Percentiles rank a stretch among this genome's conserved stretches.
These are phyloP conservation scores for Thamnaconus septentrionalis DNA, from an alignment of 2,113 vertebrate genomes.

Conservation along the genomic window DNA sequence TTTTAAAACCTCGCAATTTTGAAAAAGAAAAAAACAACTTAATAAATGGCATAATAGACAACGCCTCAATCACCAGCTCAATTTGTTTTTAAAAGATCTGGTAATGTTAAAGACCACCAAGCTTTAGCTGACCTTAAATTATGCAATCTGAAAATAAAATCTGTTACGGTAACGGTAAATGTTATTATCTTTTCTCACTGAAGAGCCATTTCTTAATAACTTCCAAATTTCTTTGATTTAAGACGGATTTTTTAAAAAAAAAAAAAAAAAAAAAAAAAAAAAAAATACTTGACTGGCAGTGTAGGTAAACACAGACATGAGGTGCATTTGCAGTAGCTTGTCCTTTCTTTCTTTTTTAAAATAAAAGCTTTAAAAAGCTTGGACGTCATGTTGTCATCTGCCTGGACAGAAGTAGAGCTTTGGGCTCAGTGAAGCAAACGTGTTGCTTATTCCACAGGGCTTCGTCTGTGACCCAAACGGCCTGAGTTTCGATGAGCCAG, in stretches of 20 bases:
- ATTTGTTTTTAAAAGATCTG: too few species aligned
- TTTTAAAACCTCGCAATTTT: not conserved
- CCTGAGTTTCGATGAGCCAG: constrained; percentile 83
- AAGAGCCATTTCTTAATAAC: not conserved
- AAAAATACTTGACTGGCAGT: constrained; percentile 36
- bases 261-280: not conserved
- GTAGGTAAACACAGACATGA: constrained; percentile 50
- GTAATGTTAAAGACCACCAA: too few species aligned
- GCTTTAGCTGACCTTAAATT: too few species aligned
- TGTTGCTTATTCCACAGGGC: constrained; percentile 82
- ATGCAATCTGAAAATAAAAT: constrained; percentile 6
- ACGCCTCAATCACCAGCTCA: too few species aligned
- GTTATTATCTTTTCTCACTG: too few species aligned
- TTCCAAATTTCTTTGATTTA: constrained; percentile 3
- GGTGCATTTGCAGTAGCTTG: constrained; percentile 55
- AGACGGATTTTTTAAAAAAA: not conserved
- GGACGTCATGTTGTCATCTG: constrained; percentile 39
- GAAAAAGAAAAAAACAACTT: not conserved
- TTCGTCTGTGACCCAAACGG: constrained; percentile 83
- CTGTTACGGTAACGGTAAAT: not conserved
- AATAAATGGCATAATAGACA: not conserved
- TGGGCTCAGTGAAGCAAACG: constrained; percentile 11
- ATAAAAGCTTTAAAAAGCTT: constrained; percentile 60
- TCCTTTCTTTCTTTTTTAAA: constrained; percentile 48
- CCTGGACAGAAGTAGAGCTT: constrained; percentile 33